These are phyloP conservation scores for Nomada fucata DNA, from an alignment of 2,888 invertebrate species.

Conservation along the genomic window DNA sequence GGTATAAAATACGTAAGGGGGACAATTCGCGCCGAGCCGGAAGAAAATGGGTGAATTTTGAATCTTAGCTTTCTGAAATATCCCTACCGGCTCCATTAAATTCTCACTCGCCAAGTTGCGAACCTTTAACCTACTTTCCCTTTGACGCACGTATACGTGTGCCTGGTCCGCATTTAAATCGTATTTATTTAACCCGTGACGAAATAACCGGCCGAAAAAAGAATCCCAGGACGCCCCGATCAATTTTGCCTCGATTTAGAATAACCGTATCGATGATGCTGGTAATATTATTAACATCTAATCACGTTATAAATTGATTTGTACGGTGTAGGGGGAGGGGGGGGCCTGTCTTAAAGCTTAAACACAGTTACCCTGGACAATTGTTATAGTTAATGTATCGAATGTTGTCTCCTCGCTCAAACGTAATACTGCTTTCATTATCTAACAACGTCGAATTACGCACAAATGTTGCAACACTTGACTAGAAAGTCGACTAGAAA, in stretches of 20 bases:
- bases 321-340: no score
- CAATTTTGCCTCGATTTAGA: slow-evolving; percentile 31
- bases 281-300: slow-evolving; percentile 1
- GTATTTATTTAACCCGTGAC: slow-evolving; percentile 56
- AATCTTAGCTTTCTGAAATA: slow-evolving; percentile 52
- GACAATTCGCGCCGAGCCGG: slow-evolving; percentile 22
- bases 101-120: slow-evolving; percentile 55
- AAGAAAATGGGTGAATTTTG: slow-evolving; percentile 40
- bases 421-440: not conserved
- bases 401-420: not conserved
- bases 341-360: no score
- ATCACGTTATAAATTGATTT: not conserved
- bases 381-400: not conserved
- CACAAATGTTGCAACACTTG: not conserved
- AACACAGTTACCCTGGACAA: no score
- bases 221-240: slow-evolving; percentile 27
- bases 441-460: not conserved
- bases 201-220: slow-evolving; percentile 50
- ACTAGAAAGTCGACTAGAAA: no score
- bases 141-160: slow-evolving; percentile 37
- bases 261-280: not conserved
- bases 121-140: slow-evolving; percentile 66
- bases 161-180: slow-evolving; percentile 51
- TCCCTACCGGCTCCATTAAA: slow-evolving; percentile 37
- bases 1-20: slow-evolving; percentile 31